Conservation (phyloP, 1,140 invertebrate genomes). For the Drosophila insularis region DNA sequence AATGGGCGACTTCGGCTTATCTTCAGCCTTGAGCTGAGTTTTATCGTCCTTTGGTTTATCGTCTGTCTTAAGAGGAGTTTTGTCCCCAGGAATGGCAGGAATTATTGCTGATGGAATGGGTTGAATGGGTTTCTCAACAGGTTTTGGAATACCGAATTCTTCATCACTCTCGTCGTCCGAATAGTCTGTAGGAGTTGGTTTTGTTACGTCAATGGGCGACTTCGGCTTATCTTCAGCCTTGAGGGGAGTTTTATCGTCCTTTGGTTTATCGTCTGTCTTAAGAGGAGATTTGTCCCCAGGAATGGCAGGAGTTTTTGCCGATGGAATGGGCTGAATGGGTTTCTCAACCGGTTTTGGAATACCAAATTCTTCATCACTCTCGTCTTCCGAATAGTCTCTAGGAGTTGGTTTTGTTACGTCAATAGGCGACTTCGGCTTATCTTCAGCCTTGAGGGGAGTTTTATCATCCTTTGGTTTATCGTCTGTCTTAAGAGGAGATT, state of each 20-base stretch:
- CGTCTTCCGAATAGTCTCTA: conserved; percentile 19
- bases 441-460: neutral
- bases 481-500: neutral
- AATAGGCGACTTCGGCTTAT: conserved; percentile 16
- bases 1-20: conserved; percentile 13
- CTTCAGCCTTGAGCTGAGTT: neutral
- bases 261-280: conserved; percentile 19
- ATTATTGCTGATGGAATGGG: neutral
- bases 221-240: no score
- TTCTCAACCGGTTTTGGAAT: conserved; percentile 11
- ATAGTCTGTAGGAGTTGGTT: no score
- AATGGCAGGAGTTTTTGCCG: neutral
- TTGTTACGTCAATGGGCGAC: no score
- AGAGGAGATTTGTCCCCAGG: conserved; percentile 4
- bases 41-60: neutral
- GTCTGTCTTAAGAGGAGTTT: neutral
- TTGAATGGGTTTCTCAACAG: neutral
- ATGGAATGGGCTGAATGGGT: neutral
- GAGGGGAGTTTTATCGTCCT: neutral
- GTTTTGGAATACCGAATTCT: conserved; percentile 3
- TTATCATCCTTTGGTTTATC: neutral
- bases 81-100: neutral
- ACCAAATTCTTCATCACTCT: conserved; percentile 15
- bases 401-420: neutral
- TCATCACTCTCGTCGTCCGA: no score